Base-by-base conservation (phyloP, 2,797 vertebrate genomes). In the Scomberomorus guttatus region DNA sequence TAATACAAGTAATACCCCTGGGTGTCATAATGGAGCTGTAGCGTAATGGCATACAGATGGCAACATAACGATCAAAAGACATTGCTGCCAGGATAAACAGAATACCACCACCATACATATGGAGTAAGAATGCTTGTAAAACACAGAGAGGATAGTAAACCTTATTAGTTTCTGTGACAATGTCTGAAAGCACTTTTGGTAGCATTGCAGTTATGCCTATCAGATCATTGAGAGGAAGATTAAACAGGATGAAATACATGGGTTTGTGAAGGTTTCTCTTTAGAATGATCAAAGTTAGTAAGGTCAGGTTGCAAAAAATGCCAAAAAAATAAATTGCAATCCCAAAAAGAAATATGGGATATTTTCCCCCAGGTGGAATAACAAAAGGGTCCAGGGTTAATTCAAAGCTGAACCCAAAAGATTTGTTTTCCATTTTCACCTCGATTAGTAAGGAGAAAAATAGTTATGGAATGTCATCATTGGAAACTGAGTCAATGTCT, bases 1-100 rank as follows among this genome's bases (percentile, higher is more conserved):
- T 79, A 2, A 95, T 91, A 22, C 60, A 79, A 5, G 75, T n/a
- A 1, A 95, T 79, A 7, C 32, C 60, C 51, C 81, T 83, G 6
- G 89, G 86, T 15, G 90, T 92, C 93, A 95, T 94, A 0, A 95
- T 6, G 0, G 94, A 75, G 69, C 24, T 82, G 81, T 95, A 95
- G 18, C 84, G 87, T 4, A 95, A 34, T 0, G 95, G 95, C 83
- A 93, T 92, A 52, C 95, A 96, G 77, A 96, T 95, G 32, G 95
- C 95, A 18, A 93, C 60, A 13, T 94, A 96, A 4, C 95, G 93
- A 75, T 96, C 95, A 34, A 95, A 91, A 3, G 95, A 90, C 95
- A 96, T 95, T 0, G 93, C 95, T 5, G 95, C 94, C 4, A 96
- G 87, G n/a, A 95, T 93, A 48, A 96, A 95, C 34, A 95, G 77